phyloP scores from a whole-genome alignment of 2,888 invertebrate genomes.

The Ochropacha duplaris region DNA sequence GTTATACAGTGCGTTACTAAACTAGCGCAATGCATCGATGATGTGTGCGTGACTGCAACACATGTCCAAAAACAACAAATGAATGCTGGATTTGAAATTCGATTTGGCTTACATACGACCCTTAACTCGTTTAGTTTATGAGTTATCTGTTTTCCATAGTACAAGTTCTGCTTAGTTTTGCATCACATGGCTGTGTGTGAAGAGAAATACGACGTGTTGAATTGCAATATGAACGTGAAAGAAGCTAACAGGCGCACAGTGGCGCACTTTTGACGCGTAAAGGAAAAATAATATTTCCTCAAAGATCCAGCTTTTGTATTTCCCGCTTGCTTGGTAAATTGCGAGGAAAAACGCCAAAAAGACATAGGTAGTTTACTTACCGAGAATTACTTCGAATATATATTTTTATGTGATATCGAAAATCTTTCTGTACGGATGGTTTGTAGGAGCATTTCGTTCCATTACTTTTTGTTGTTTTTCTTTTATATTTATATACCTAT shows the following conservation, averaged over 20 bases:
- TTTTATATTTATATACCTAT: background rate
- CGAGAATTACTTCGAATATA: slow-evolving; percentile 26
- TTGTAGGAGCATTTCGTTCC: background rate
- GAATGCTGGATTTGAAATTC: too few species aligned
- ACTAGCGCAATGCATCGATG: too few species aligned
- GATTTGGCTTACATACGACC: too few species aligned
- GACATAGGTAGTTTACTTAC: slow-evolving; percentile 42
- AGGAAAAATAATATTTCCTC: background rate
- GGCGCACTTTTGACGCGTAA: background rate
- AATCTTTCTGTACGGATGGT: background rate
- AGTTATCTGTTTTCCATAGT: too few species aligned
- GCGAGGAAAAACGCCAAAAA: slow-evolving; percentile 40
- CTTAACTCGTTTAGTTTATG: too few species aligned
- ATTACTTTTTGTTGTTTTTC: background rate
- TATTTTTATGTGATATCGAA: background rate
- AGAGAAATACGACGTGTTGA: background rate
- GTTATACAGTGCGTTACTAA: too few species aligned
- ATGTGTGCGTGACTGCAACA: too few species aligned
- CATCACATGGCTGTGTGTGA: too few species aligned
- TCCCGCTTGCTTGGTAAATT: slow-evolving; percentile 32
- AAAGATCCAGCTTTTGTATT: background rate
- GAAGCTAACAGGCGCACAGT: background rate
- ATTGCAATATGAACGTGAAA: background rate
- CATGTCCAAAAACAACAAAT: too few species aligned
- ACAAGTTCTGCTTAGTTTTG: too few species aligned